Evolutionary conservation across 2,888 invertebrate species (phyloP).

Genomic region (Lasioglossum zephyrum): DNA sequence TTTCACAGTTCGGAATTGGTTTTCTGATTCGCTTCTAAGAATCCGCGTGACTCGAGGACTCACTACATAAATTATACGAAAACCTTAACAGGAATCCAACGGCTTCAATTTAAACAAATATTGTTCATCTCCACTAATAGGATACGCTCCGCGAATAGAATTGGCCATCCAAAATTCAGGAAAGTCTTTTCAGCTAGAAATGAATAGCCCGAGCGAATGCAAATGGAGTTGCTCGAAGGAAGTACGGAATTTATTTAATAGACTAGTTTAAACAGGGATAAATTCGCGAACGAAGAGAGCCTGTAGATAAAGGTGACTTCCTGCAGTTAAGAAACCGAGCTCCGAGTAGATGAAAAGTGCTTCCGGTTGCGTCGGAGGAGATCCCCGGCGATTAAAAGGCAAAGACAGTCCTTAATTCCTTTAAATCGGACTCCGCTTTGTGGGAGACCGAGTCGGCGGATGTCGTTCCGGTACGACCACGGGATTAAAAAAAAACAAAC

Average conservation of each 20-base stretch:
- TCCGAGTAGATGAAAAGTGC: background rate
- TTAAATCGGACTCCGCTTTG: constrained; percentile 13
- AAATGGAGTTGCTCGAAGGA: background rate
- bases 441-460: constrained; percentile 1
- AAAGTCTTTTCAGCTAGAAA: background rate
- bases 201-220: background rate
- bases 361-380: constrained; percentile 5
- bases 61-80: background rate
- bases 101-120: background rate
- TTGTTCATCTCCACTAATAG: background rate
- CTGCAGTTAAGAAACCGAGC: background rate
- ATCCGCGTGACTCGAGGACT: too few species aligned
- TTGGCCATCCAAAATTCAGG: background rate
- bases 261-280: background rate
- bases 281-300: background rate
- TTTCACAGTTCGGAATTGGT: too few species aligned
- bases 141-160: background rate
- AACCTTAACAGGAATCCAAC: background rate
- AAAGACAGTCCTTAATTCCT: constrained; percentile 15
- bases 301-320: background rate
- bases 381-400: constrained; percentile 4
- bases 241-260: background rate
- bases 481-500: constrained; percentile 29
- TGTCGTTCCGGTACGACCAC: background rate
- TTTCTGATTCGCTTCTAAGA: too few species aligned